Evolutionary conservation across 2,113 vertebrate genomes (phyloP), one percentile per base, ranked within the genome.

Genomic region (Engystomops pustulosus): DNA sequence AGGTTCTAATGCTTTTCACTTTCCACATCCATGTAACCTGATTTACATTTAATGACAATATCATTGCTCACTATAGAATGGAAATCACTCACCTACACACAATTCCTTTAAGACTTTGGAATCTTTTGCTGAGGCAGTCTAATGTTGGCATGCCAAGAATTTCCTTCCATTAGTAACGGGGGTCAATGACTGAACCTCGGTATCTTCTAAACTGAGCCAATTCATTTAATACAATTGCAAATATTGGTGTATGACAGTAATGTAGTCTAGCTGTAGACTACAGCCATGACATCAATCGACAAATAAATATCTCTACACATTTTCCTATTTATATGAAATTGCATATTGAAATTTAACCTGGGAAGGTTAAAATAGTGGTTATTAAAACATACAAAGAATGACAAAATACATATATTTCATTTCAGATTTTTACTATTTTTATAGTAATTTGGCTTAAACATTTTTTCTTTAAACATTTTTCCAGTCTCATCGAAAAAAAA

Each of bases 1-100:
- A 51, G 41, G 65, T 53, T 27, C 20, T 53, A 77, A 84, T 77
- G 81, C 41, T 77, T 84, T 77, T 84, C 67, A 68, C 44, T 77
- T 77, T 14, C 27, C 20, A 68, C 20, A 25, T 51, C 58, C 45
- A 10, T 70, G 44, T 49, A 38, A 18, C 36, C 3, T 47, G 34
- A 45, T 27, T 69, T 20, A 23, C 79, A 15, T 47, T 38, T 27
- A 69, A 69, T 67, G n/a, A 68, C 44, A 67, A 53, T 84, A 65
- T 77, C 27, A 65, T 65, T 1, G 38, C 15, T 6, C 23, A 20
- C 30, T 25, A 51, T 17, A 36, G 9, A 76, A 76, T 36, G 8
- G 30, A 68, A 41, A 77, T 32, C 15, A 27, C 32, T 77, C 32
- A 68, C 20, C 14, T 38, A 20, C 9, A 44, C 8, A 44, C 6